Percentiles rank a stretch among this genome's conserved stretches.
These are phyloP conservation scores for Bicyclus anynana DNA, from an alignment of 1,140 invertebrate genomes.

Conservation along the genomic window DNA sequence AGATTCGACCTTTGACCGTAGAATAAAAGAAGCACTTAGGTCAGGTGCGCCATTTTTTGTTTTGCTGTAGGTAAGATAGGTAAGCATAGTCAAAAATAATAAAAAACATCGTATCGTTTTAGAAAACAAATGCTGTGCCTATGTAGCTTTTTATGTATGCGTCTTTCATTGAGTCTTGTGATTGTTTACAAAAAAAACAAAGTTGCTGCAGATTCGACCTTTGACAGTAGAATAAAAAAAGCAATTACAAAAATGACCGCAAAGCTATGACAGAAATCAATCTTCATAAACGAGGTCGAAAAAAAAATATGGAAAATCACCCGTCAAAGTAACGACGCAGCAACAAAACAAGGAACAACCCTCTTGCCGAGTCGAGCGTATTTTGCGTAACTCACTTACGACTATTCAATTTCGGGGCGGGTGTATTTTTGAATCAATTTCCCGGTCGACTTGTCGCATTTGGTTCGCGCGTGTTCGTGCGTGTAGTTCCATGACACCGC, in stretches of 20 bases:
- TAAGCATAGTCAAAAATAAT: no score
- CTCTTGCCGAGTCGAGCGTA: constrained; percentile 24
- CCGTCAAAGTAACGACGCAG: constrained; percentile 7
- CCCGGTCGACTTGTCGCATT: constrained; percentile 45
- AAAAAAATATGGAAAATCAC: constrained; percentile 2
- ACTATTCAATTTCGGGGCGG: constrained; percentile 61
- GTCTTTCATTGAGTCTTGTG: no score
- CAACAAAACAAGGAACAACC: constrained; percentile 18
- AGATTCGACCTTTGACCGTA: no score
- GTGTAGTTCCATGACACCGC: constrained; percentile 47
- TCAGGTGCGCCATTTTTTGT: no score
- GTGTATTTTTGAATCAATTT: constrained; percentile 71
- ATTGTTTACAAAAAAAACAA: no score
- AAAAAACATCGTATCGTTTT: no score
- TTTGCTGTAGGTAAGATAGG: no score
- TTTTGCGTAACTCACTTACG: constrained; percentile 53
- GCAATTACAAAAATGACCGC: neutral
- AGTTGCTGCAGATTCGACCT: no score
- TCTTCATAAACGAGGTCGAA: neutral
- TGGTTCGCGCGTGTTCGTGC: constrained; percentile 45
- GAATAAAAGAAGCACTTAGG: no score
- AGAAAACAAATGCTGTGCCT: no score
- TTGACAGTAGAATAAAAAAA: no score
- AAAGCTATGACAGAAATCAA: neutral
- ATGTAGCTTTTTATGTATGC: no score